phyloP scores from a whole-genome alignment of 2,888 invertebrate species.

The Noctua pronuba region DNA sequence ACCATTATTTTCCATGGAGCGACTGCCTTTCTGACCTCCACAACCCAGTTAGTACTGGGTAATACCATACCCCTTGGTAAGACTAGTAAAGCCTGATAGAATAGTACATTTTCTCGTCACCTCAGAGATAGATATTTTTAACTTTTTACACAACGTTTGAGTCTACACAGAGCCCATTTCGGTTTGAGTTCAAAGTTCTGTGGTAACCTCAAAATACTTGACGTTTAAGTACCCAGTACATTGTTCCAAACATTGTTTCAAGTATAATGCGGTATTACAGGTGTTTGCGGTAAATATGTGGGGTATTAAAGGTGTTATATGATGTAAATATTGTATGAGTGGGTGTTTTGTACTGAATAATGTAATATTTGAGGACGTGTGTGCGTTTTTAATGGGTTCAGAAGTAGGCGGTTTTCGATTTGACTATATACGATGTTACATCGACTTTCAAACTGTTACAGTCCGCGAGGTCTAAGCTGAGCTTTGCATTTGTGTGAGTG shows the following conservation, averaged over 20 bases:
- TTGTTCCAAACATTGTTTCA: constrained; percentile 34
- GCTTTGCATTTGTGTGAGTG: too few relatives aligned
- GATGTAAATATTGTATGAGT: constrained; percentile 28
- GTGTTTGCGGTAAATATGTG: constrained; percentile 31
- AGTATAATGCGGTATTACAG: constrained; percentile 8
- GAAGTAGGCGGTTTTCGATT: background rate
- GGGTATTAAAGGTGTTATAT: constrained; percentile 22
- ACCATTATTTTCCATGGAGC: background rate
- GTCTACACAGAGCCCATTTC: background rate
- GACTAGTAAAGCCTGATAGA: background rate
- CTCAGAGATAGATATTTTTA: background rate
- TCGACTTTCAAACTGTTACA: background rate
- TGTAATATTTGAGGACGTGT: background rate
- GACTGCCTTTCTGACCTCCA: background rate
- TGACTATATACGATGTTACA: background rate
- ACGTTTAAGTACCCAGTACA: constrained; percentile 1
- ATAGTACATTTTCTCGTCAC: background rate
- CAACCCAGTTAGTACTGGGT: background rate
- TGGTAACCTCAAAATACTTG: constrained; percentile 23
- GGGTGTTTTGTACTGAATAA: constrained; percentile 17
- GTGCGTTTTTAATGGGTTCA: background rate
- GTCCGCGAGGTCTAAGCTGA: too few relatives aligned
- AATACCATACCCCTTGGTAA: background rate
- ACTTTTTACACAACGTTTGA: background rate
- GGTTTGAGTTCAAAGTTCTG: background rate